Conservation (phyloP, 2,113 vertebrate species). For the Abramis brama region DNA sequence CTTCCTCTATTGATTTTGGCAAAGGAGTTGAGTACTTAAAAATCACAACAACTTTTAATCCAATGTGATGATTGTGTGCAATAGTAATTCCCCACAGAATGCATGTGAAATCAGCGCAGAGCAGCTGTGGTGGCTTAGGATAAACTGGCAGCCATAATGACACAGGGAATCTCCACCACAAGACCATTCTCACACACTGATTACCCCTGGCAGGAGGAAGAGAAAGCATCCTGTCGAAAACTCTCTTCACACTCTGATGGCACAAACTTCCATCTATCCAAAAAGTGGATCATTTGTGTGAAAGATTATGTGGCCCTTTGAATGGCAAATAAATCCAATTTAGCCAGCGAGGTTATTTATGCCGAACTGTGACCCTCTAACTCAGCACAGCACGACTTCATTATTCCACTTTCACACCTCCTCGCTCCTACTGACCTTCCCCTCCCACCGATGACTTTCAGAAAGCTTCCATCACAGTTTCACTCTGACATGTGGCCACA, state of each 20-base stretch:
- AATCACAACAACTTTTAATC: slow-evolving; percentile 65
- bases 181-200: slow-evolving; percentile 22
- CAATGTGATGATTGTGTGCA: slow-evolving; percentile 59
- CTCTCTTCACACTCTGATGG: slow-evolving; percentile 40
- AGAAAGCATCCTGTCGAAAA: slow-evolving; percentile 30
- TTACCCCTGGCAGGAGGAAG: slow-evolving; percentile 21
- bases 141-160: slow-evolving; percentile 40
- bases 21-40: slow-evolving; percentile 55
- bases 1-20: slow-evolving; percentile 61
- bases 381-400: slow-evolving; percentile 24
- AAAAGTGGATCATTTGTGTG: slow-evolving; percentile 45
- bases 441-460: slow-evolving; percentile 23
- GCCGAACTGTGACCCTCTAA: slow-evolving; percentile 42
- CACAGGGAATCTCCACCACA: slow-evolving; percentile 20
- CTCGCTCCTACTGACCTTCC: slow-evolving; percentile 9
- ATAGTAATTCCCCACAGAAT: slow-evolving; percentile 47
- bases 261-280: slow-evolving; percentile 36
- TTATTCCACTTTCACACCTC: slow-evolving; percentile 47
- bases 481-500: slow-evolving; percentile 40
- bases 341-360: slow-evolving; percentile 53
- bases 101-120: slow-evolving; percentile 47
- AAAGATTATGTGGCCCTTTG: slow-evolving; percentile 52
- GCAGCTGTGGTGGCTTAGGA: slow-evolving; percentile 56
- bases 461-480: slow-evolving; percentile 42
- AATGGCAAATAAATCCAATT: slow-evolving; percentile 60